These are phyloP conservation scores for Melangyna quadrimaculata DNA, from an alignment of 2,888 invertebrate species.

Conservation along the genomic window DNA sequence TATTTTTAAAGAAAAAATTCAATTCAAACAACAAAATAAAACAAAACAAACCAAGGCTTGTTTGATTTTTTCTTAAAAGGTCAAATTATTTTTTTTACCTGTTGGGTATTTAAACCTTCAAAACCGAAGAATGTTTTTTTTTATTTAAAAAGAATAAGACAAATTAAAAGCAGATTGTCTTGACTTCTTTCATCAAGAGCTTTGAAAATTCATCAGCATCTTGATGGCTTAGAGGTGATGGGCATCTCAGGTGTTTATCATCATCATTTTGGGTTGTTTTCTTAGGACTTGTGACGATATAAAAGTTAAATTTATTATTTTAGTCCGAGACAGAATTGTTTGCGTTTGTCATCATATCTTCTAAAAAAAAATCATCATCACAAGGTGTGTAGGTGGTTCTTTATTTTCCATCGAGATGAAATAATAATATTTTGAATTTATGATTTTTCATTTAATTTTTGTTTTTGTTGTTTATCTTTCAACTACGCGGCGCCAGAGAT, in stretches of 20 bases:
- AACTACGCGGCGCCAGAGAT: conserved; percentile 22
- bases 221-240: not conserved
- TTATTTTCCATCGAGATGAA: not conserved
- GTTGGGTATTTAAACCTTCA: not conserved
- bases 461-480: not conserved
- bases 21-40: not conserved
- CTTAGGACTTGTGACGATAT: not conserved
- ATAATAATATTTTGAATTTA: conserved; percentile 6
- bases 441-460: not conserved
- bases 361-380: not conserved
- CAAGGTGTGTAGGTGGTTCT: not conserved
- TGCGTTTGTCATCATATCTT: not conserved
- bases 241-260: not conserved
- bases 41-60: not conserved
- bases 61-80: not conserved
- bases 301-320: not conserved
- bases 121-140: not conserved
- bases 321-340: not conserved
- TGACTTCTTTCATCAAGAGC: not conserved
- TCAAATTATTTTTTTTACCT: not conserved
- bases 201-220: not conserved
- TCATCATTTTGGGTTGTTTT: not conserved
- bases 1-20: not conserved
- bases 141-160: not conserved
- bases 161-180: not conserved